Evolutionary conservation across 2,888 invertebrate species (phyloP), one percentile per base, ranked within the genome.

Genomic region (Nezara viridula): DNA sequence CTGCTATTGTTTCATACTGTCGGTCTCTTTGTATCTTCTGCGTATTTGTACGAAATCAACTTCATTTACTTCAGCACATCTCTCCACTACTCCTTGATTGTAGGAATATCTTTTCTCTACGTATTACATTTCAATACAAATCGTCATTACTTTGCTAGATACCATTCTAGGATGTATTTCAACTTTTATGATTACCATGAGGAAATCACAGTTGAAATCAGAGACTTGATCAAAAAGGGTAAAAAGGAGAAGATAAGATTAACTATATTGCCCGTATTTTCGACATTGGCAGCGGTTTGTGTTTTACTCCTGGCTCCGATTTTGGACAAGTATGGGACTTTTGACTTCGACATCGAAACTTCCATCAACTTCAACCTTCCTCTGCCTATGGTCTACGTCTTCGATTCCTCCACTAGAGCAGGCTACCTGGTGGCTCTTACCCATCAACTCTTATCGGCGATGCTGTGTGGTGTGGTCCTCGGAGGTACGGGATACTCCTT

Each of bases 181-280:
- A 81, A 81, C 81, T 81, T 81, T 37, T 81, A 81, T 44, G 44
- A 81, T n/a, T 81, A 81, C 81, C 81, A 81, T 5, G 81, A 81
- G 14, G 44, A 4, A 44, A 47, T 24, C 4, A 81, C n/a, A 7
- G 44, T 1, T 10, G 44, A 81, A 16, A 81, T 81, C 24, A 47
- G 0, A 7, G 81, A 40, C 24, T n/a, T 81, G 44, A 24, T 44
- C 3, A 16, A 40, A 4, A 47, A 81, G 10, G 24, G 24, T 0
- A 44, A 81, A n/a, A 81, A n/a, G n/a, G 44, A 81, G 44, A 81
- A 81, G 81, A 81, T 6, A 21, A 81, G 81, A n/a, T 47, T 44
- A 4, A 47, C 44, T 0, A 24, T 81, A 0, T n/a, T 81, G 44
- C 81, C 81, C 14, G n/a, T 81, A n/a, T 14, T 24, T 0, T 24